These are phyloP conservation scores for Timema cristinae DNA, from an alignment of 2,888 invertebrate genomes.

Conservation along the genomic window DNA sequence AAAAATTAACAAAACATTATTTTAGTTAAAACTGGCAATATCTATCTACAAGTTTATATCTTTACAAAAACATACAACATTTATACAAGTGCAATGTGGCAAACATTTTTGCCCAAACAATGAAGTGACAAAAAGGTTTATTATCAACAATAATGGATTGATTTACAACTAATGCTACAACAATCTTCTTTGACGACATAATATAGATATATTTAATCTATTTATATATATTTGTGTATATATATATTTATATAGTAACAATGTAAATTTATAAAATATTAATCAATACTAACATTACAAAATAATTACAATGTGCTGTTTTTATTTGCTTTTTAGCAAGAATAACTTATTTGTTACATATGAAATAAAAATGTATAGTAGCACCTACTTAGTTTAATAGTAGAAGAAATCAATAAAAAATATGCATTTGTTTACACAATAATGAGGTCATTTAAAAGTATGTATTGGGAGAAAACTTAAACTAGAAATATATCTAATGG, in stretches of 20 bases:
- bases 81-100: no score
- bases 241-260: conserved; percentile 31
- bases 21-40: no score
- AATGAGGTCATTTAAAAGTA: no score
- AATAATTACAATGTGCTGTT: conserved; percentile 28
- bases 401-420: no score
- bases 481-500: no score
- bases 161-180: conserved; percentile 27
- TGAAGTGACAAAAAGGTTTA: conserved; percentile 20
- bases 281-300: conserved; percentile 29
- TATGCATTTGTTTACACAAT: no score
- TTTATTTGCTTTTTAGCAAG: conserved; percentile 23
- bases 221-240: conserved; percentile 36
- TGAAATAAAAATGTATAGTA: conserved; percentile 24
- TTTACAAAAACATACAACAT: conserved; percentile 24
- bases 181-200: conserved; percentile 30
- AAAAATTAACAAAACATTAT: no score
- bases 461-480: no score
- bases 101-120: no score
- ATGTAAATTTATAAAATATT: conserved; percentile 33
- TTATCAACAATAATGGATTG: conserved; percentile 17
- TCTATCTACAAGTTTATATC: conserved; percentile 19
- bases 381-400: conserved; percentile 22
- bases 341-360: conserved; percentile 27
- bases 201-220: conserved; percentile 29